These are phyloP conservation scores for Halichoeres trimaculatus DNA, from an alignment of 2,113 vertebrate genomes.

Conservation along the genomic window DNA sequence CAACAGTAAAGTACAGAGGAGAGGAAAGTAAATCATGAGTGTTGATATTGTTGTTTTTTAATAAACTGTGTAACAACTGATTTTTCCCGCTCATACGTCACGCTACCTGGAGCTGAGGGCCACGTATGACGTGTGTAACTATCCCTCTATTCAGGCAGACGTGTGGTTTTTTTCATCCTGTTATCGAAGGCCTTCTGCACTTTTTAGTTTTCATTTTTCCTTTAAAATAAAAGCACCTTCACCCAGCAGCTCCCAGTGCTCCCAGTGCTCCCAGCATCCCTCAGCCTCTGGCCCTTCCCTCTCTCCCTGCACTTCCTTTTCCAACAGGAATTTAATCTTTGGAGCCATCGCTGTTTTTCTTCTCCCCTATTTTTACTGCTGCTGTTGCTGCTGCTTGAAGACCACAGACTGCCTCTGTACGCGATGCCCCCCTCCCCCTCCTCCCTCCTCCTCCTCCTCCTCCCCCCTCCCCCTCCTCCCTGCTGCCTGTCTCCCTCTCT, in stretches of 20 bases:
- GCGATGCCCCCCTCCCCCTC: constrained; percentile 63
- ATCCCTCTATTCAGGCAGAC: too few relatives aligned
- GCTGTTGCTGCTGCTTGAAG: constrained; percentile 70
- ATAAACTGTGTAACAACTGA: too few relatives aligned
- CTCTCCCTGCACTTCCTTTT: constrained; percentile 74
- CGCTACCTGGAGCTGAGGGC: too few relatives aligned
- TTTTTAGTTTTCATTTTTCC: not conserved
- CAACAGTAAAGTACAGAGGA: too few relatives aligned
- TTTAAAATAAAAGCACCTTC: constrained; percentile 35
- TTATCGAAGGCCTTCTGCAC: too few relatives aligned
- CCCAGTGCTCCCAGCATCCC: constrained; percentile 47
- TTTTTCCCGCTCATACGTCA: too few relatives aligned
- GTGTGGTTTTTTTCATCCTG: too few relatives aligned
- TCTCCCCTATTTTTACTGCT: constrained; percentile 80
- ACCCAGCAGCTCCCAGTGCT: constrained; percentile 29
- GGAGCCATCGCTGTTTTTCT: constrained; percentile 80
- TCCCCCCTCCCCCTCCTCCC: constrained; percentile 10
- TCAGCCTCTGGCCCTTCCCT: constrained; percentile 57
- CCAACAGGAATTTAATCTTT: constrained; percentile 82
- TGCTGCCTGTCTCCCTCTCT: constrained; percentile 50
- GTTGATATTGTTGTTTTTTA: too few relatives aligned
- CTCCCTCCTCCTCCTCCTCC: constrained; percentile 7
- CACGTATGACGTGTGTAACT: too few relatives aligned
- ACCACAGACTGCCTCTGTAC: constrained; percentile 78
- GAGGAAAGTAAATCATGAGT: too few relatives aligned